Base-by-base conservation (phyloP, 2,797 vertebrate genomes). In the Brotula barbata region DNA sequence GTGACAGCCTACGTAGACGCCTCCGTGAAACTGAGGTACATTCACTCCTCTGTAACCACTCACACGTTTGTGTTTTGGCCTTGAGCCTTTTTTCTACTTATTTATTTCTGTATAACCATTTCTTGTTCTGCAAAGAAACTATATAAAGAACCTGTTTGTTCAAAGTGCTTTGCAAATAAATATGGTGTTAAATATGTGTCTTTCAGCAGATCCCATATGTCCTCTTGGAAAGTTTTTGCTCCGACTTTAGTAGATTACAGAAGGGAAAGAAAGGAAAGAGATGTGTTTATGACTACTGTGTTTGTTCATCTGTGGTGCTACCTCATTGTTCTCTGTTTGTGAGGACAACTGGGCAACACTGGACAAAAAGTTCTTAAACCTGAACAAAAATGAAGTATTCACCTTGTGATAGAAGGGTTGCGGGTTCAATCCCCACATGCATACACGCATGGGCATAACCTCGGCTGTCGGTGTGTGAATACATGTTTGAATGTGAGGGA, bases 1-100 rank as follows among this genome's bases (percentile, higher is more conserved):
- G 93, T 1, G 96, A 99, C 90, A 95, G 95, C 85, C 94, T 99
- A 69, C 95, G 92, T 49, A 92, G 95, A 88, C 95, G 95, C 85
- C 87, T 99, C 56, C 88, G 93, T 21, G 97, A 99, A 78, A 96
- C 96, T 0, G 97, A 99, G 92, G 97, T 89, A 71, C 48, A 50
- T 14, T 53, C 11, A 41, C 45, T 51, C 14, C 10, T 43, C 20
- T 5, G 14, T 9, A 17, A 5, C 20, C 55, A 25, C 43, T 22
- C 44, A 16, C 28, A 51, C 19, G 43, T 10, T 12, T 41, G 15
- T 19, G 3, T 20, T 45, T 22, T 78, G 43, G 31, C 20, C 34
- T 13, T 25, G n/a, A 48, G 34, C 14, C 22, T 0, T 22, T n/a
- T 1, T 44, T 33, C 9, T 46, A 36, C n/a, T 51, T 0, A 4